Conservation (phyloP, 1,140 invertebrate genomes). For the Antheraea mylitta region DNA sequence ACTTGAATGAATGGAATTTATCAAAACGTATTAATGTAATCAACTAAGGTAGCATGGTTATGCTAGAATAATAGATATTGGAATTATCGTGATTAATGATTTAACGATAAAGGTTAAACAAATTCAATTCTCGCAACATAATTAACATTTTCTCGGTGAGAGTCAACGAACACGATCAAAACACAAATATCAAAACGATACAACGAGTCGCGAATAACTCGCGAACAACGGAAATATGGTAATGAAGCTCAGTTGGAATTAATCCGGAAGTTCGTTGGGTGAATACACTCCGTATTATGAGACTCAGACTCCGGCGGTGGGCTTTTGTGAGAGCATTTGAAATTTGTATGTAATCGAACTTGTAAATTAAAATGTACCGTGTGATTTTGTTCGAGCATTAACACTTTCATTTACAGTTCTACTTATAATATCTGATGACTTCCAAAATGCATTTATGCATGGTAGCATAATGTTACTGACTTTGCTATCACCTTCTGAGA, state of each 20-base stretch:
- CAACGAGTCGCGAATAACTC: background rate
- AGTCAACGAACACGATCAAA: background rate
- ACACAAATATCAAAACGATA: conserved; percentile 1
- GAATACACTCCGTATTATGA: conserved; percentile 6
- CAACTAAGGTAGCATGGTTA: no score
- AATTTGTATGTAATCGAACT: background rate
- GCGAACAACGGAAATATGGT: conserved; percentile 6
- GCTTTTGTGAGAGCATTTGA: background rate
- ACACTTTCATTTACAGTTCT: background rate
- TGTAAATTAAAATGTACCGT: background rate
- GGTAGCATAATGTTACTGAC: no score
- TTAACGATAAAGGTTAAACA: no score
- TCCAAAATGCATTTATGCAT: no score
- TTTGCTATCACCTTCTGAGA: no score
- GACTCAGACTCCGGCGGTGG: background rate
- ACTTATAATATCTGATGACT: no score
- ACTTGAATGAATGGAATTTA: no score
- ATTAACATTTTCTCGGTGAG: no score
- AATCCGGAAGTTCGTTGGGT: conserved; percentile 10
- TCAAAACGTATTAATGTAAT: no score
- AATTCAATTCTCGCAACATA: no score
- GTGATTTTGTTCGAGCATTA: background rate
- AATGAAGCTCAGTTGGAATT: conserved; percentile 8
- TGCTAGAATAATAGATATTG: no score
- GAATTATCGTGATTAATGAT: no score